Conservation (phyloP, 35 echinoderm and acorn worm species). For the Lytechinus variegatus region DNA sequence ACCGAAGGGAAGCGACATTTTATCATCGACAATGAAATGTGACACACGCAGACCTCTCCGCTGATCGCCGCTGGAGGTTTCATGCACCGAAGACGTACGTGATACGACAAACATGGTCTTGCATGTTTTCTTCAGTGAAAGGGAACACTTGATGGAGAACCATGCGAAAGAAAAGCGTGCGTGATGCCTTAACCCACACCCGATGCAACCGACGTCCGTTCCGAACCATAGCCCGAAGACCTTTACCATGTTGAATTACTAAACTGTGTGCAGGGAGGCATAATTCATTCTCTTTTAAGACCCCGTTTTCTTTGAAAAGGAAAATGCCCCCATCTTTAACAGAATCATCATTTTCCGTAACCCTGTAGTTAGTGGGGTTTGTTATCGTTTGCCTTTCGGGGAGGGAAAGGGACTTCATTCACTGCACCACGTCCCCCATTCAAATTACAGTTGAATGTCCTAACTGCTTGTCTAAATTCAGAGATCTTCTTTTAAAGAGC, state of each 20-base stretch:
- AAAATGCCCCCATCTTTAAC: conserved; percentile 20
- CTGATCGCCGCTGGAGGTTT: conserved; percentile 16
- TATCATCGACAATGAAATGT: background rate
- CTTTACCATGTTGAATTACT: background rate
- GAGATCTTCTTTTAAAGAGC: background rate
- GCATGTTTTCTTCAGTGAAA: conserved; percentile 16
- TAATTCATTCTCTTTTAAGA: conserved; percentile 25
- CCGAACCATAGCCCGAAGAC: background rate
- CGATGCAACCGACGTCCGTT: conserved; percentile 10
- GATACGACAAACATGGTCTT: background rate
- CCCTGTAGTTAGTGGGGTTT: background rate
- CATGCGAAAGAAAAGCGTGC: background rate
- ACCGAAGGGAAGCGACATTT: background rate
- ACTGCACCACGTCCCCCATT: background rate
- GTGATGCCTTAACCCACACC: background rate
- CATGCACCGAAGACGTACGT: background rate
- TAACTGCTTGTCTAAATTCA: background rate
- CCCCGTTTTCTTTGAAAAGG: conserved; percentile 29
- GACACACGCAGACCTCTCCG: conserved; percentile 25
- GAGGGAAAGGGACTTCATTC: background rate
- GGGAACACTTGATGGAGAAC: background rate
- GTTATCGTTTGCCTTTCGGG: background rate
- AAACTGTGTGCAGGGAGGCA: background rate
- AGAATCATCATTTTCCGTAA: background rate
- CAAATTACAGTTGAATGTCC: conserved; percentile 18